Evolutionary conservation across 2,113 vertebrate genomes (phyloP).

Genomic region (Cheilinus undulatus): DNA sequence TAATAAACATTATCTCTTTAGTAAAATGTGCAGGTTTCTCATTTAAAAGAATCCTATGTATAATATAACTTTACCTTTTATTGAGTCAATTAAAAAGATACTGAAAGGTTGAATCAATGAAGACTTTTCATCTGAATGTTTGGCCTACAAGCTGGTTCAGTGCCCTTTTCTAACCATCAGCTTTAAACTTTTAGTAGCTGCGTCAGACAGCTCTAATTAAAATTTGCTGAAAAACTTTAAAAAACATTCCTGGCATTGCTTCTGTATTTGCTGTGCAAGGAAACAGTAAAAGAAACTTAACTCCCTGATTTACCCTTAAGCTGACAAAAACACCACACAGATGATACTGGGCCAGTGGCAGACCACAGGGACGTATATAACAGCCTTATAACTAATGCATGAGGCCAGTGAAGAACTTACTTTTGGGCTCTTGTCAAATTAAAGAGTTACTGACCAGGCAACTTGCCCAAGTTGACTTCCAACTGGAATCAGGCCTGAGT

Average conservation of each 20-base stretch:
- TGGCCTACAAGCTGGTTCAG: background rate
- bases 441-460: constrained; percentile 25
- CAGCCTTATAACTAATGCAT: constrained; percentile 29
- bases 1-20: constrained; percentile 3
- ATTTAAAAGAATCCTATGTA: background rate
- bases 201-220: constrained; percentile 37
- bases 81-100: constrained; percentile 3
- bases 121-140: constrained; percentile 23
- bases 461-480: constrained; percentile 15
- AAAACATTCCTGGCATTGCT: constrained; percentile 19
- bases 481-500: constrained; percentile 1
- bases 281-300: constrained; percentile 3
- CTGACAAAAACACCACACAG: constrained; percentile 11
- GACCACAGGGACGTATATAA: constrained; percentile 17
- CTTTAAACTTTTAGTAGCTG: constrained; percentile 20
- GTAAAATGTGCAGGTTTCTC: background rate
- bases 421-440: constrained; percentile 29
- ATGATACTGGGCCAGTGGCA: constrained; percentile 13
- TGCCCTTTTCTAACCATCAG: background rate
- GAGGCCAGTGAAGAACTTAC: constrained; percentile 33
- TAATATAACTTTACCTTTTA: constrained; percentile 10
- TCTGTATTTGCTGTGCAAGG: background rate
- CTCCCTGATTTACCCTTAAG: constrained; percentile 2
- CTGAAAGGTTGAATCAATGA: background rate
- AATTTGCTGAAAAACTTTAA: constrained; percentile 19